These are phyloP conservation scores for Graptemys geographica DNA, from an alignment of 2,797 vertebrate species.

Conservation along the genomic window DNA sequence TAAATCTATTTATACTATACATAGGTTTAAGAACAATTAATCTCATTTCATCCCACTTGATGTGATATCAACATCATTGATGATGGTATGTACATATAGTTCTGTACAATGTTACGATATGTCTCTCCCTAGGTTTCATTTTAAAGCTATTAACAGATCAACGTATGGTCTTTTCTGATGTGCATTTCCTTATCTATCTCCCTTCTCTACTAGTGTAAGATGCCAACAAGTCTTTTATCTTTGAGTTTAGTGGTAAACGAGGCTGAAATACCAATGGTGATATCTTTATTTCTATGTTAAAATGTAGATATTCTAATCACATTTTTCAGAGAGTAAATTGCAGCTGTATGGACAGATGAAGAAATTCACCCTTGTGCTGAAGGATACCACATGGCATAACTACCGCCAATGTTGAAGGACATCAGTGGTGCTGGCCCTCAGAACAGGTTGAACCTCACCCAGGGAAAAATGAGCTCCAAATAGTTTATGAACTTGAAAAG, in stretches of 20 bases:
- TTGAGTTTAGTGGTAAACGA: not conserved
- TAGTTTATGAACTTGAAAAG: not conserved
- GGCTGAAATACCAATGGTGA: not conserved
- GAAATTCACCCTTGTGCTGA: not conserved
- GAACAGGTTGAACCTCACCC: not conserved
- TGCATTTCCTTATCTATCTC: not conserved
- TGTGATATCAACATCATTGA: not conserved
- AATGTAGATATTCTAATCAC: not conserved
- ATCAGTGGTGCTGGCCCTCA: not conserved
- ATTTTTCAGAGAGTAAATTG: not conserved
- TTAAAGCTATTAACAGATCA: not conserved
- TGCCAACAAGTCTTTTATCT: not conserved
- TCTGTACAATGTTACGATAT: not conserved
- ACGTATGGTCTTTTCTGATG: not conserved
- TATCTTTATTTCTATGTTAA: not conserved
- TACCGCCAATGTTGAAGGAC: rapidly evolving
- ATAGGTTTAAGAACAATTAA: not conserved
- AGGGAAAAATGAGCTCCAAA: not conserved
- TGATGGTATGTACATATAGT: not conserved
- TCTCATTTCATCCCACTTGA: not conserved
- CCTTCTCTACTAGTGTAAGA: not conserved
- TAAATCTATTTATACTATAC: not conserved
- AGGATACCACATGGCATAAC: not conserved
- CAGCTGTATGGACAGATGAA: not conserved
- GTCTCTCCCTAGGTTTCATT: not conserved